These are phyloP conservation scores for Garra rufa DNA, from an alignment of 2,113 vertebrate genomes.

Conservation along the genomic window DNA sequence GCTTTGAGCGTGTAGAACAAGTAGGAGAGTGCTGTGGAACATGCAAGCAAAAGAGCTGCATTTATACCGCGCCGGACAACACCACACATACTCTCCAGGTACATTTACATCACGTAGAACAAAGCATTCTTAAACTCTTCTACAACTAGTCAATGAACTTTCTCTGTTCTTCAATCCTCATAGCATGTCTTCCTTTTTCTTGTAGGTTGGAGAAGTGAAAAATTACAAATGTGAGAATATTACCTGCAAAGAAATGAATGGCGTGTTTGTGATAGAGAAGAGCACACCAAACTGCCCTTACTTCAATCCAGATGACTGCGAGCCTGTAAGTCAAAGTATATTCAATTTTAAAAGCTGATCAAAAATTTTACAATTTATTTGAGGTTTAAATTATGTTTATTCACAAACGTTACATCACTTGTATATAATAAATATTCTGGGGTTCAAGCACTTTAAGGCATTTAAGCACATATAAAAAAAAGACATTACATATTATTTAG, in stretches of 20 bases:
- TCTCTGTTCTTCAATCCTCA: not conserved
- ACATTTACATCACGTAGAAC: no score
- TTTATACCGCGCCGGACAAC: slow-evolving; percentile 53
- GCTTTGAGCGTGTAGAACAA: not conserved
- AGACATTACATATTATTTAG: no score
- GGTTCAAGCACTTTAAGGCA: no score
- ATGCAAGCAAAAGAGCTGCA: slow-evolving; percentile 64
- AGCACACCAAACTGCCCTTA: slow-evolving; percentile 59
- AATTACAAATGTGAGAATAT: slow-evolving; percentile 73
- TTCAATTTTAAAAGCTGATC: no score
- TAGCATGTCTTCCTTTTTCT: not conserved
- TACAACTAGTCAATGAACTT: not conserved
- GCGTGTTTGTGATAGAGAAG: slow-evolving; percentile 47
- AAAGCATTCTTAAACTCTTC: not conserved
- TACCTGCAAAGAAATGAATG: slow-evolving; percentile 68
- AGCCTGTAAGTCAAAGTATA: slow-evolving; percentile 69
- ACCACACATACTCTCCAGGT: slow-evolving; percentile 65
- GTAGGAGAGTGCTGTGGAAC: slow-evolving; percentile 81
- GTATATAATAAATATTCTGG: no score
- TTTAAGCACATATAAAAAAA: no score
- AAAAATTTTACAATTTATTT: no score
- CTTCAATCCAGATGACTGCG: slow-evolving; percentile 63
- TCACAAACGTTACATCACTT: not conserved
- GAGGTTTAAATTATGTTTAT: no score
- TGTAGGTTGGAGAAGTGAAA: slow-evolving; percentile 32